phyloP scores from a whole-genome alignment of 92 coral and sea anemone species.

The Palythoa caribaeorum region DNA sequence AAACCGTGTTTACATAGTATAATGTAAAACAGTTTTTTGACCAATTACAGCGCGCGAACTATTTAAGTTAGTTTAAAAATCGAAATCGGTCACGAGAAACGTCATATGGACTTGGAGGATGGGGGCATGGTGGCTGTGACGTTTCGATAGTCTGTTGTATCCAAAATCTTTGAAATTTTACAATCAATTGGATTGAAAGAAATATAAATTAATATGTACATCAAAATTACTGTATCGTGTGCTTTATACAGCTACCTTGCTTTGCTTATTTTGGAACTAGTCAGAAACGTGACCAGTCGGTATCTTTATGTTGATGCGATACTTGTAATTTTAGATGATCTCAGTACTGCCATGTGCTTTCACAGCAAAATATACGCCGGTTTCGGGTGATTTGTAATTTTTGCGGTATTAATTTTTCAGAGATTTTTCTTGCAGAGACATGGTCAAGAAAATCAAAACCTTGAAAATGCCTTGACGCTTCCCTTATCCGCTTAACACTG shows the following conservation, averaged over 20 bases:
- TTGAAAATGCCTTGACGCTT: too few species aligned
- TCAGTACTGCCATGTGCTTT: background rate
- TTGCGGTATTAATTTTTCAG: too few species aligned
- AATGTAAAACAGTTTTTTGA: too few species aligned
- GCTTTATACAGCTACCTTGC: background rate
- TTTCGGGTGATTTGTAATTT: too few species aligned
- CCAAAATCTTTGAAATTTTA: slow-evolving; percentile 19
- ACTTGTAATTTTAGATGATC: background rate
- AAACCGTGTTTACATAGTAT: too few species aligned
- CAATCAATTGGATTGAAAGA: background rate
- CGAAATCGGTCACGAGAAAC: background rate
- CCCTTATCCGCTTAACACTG: too few species aligned
- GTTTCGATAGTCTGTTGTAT: background rate
- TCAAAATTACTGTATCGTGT: background rate
- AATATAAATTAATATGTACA: background rate
- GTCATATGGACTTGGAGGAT: background rate
- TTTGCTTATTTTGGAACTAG: background rate
- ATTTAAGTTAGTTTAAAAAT: too few species aligned
- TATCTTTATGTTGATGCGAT: background rate
- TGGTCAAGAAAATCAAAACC: too few species aligned
- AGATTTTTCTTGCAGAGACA: too few species aligned
- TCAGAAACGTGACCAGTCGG: background rate
- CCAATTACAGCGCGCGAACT: too few species aligned
- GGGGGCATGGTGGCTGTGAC: slow-evolving; percentile 5
- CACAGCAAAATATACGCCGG: background rate